A percentile compares a stretch with the other conserved stretches of the same genome.
Evolutionary conservation across 2,113 vertebrate species (phyloP).

Genomic region (Condylura cristata): DNA sequence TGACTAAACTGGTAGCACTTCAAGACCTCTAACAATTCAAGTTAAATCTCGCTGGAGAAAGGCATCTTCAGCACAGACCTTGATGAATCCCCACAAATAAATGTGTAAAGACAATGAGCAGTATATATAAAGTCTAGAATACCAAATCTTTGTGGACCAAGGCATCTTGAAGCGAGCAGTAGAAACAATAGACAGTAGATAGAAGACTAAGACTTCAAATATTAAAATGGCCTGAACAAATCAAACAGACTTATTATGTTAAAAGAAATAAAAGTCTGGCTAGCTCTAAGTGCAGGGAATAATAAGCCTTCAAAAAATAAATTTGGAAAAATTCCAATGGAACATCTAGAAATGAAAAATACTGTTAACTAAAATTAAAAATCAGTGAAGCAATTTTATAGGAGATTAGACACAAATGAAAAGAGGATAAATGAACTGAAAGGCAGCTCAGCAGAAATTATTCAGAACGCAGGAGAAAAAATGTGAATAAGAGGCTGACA

Average conservation of each 20-base stretch:
- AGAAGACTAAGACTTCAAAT: not conserved
- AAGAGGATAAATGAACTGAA: constrained; percentile 15
- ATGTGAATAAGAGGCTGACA: not conserved
- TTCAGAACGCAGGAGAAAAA: not conserved
- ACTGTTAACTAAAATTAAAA: constrained; percentile 29
- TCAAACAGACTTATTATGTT: not conserved
- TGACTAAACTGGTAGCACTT: not conserved
- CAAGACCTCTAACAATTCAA: not conserved
- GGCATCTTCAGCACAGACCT: not conserved
- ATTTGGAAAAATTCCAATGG: constrained; percentile 29
- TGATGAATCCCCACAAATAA: not conserved
- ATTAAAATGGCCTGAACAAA: not conserved
- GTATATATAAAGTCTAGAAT: not conserved
- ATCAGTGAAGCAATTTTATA: not conserved
- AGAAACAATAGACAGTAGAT: not conserved
- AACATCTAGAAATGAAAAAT: not conserved
- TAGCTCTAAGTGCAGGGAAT: not conserved
- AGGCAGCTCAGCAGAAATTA: not conserved
- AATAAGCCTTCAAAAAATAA: not conserved
- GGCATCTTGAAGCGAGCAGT: not conserved
- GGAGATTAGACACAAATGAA: constrained; percentile 23
- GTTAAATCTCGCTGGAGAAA: not conserved
- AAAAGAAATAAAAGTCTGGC: not conserved
- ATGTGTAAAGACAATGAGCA: not conserved
- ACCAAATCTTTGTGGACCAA: not conserved